A percentile compares a stretch with the other conserved stretches of the same genome.
Evolutionary conservation across 37 sponge, comb jelly and placozoan species (phyloP).

Genomic region (Ianthella basta): DNA sequence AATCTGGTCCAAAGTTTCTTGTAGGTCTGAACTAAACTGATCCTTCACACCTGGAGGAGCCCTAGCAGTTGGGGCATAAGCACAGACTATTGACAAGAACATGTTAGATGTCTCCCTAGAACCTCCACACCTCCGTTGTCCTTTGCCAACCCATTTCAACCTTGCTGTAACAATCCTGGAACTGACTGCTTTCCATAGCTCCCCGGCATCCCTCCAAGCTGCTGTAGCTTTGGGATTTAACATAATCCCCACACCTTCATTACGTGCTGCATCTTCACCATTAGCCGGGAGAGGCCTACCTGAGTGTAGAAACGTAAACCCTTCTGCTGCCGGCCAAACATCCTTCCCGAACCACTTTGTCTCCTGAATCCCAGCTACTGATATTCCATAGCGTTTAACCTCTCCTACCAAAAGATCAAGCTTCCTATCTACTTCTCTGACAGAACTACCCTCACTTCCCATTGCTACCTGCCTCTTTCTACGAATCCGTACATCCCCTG

Average conservation of each 20-base stretch:
- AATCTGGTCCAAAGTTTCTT: conserved; percentile 22
- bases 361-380: conserved; percentile 45
- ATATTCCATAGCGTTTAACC: background rate
- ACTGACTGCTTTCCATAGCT: conserved; percentile 11
- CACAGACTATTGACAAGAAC: background rate
- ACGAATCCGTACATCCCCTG: conserved; percentile 12
- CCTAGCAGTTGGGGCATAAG: conserved; percentile 53
- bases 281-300: conserved; percentile 37
- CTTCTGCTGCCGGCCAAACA: conserved; percentile 38
- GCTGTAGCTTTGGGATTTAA: conserved; percentile 11
- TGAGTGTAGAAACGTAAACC: conserved; percentile 45
- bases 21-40: conserved; percentile 29
- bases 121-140: conserved; percentile 5
- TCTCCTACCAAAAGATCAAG: conserved; percentile 7
- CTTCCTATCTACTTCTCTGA: conserved; percentile 42
- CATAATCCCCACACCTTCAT: conserved; percentile 39
- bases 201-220: conserved; percentile 46
- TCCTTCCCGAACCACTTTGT: conserved; percentile 44
- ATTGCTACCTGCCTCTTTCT: conserved; percentile 2
- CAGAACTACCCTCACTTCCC: background rate
- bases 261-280: conserved; percentile 16
- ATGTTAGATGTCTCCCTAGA: background rate
- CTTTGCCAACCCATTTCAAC: background rate
- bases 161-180: conserved; percentile 26
- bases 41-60: conserved; percentile 25